Base-by-base conservation (phyloP, 2,797 vertebrate genomes). In the Girardinus metallicus region DNA sequence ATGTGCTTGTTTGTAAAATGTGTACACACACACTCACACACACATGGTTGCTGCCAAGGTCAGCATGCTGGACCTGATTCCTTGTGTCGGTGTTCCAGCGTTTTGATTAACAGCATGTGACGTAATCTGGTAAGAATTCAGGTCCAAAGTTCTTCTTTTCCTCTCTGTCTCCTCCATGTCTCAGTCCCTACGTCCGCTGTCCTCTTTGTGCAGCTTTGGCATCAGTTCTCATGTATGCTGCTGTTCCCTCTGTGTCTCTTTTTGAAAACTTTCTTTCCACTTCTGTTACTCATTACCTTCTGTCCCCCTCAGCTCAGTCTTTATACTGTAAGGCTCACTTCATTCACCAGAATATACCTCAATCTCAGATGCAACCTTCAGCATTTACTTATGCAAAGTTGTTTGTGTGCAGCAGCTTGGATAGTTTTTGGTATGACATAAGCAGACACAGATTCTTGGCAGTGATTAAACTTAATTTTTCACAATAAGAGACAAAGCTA, bases 41-140 rank as follows among this genome's bases (percentile, higher is more conserved):
- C 77, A 81, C 76, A 72, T 81, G 13, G 77, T 64, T 57, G 64
- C 87, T 92, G 90, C 91, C 92, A 93, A 93, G 92, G 93, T 94
- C 91, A 86, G 91, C 91, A 83, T 85, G 87, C 88, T 94, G 93
- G 90, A 92, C 84, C 68, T 87, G 80, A 79, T 80, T 89, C 83
- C 88, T 76, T 83, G 68, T 66, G 81, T 82, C 79, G 82, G 72
- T 89, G 90, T 90, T 95, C 90, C 91, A 94, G 86, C 43, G 68
- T 87, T 81, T 85, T 93, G 93, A 94, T 92, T 93, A 95, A 93
- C 92, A 92, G 93, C 88, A 89, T n/a, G n/a, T 95, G 95, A 96
- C 92, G 95, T 95, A 90, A 96, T 95, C 92, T 79, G 84, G 83
- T 81, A 95, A 94, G 94, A 96, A 96, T 95, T 93, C 89, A 85